phyloP scores from a whole-genome alignment of 2,888 invertebrate species.

The Stramonita haemastoma region DNA sequence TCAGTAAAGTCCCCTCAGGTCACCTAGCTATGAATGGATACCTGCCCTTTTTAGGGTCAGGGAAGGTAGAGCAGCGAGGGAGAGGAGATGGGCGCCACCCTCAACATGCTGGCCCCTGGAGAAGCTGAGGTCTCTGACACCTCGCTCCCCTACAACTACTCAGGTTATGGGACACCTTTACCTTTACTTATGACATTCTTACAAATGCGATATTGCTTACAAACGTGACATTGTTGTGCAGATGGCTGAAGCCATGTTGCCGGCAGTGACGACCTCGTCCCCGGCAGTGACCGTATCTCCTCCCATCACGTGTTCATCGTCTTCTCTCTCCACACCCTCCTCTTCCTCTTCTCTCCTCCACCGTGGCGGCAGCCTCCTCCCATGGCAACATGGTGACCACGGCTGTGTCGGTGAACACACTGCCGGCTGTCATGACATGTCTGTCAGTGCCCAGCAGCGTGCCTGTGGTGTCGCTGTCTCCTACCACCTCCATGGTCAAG shows the following conservation, averaged over 20 bases:
- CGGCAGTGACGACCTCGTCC: background rate
- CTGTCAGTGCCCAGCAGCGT: background rate
- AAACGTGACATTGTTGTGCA: background rate
- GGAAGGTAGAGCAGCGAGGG: no score
- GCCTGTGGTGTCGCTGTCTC: background rate
- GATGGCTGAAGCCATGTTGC: background rate
- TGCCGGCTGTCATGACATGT: background rate
- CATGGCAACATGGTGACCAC: slow-evolving; percentile 2
- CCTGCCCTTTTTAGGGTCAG: no score
- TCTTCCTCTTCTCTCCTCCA: background rate
- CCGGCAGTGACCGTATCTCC: background rate
- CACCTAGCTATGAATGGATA: no score
- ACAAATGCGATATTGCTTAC: no score
- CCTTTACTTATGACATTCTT: no score
- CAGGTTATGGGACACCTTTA: no score
- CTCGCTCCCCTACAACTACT: no score
- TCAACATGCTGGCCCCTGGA: no score
- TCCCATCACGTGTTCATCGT: background rate
- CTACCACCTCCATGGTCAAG: background rate
- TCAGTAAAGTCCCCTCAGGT: no score
- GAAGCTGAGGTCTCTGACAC: no score
- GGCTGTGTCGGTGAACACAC: background rate
- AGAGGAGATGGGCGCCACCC: no score
- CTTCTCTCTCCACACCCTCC: background rate
- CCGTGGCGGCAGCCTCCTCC: background rate